A percentile compares a stretch with the other conserved stretches of the same genome.
phyloP scores from a whole-genome alignment of 2,888 invertebrate genomes.

The Sthenelais limicola region DNA sequence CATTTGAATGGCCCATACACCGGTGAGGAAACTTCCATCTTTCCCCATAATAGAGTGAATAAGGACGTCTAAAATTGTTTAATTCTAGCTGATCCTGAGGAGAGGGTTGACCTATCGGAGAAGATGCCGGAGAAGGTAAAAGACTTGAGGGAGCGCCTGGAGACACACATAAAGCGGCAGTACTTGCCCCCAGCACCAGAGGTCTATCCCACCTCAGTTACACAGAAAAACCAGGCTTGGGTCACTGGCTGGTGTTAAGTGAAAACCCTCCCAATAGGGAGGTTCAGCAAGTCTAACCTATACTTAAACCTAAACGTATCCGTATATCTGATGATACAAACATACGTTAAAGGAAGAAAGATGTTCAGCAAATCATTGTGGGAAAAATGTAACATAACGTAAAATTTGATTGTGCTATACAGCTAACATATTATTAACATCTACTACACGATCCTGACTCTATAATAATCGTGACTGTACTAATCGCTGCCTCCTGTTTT shows the following conservation, averaged over 20 bases:
- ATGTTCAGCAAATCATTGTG: too few species aligned
- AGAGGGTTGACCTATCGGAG: background rate
- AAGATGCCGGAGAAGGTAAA: conserved; percentile 3
- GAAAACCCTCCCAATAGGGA: too few species aligned
- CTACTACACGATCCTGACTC: too few species aligned
- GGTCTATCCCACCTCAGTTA: background rate
- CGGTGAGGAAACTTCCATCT: background rate
- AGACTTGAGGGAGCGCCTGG: background rate
- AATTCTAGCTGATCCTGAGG: conserved; percentile 7
- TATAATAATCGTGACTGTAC: too few species aligned
- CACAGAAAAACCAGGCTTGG: conserved; percentile 1
- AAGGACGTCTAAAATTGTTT: background rate
- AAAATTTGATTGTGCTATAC: too few species aligned
- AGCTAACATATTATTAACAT: too few species aligned
- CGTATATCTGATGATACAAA: too few species aligned
- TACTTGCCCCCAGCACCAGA: background rate
- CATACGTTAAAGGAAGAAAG: too few species aligned
- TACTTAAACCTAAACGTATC: too few species aligned
- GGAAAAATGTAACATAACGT: too few species aligned
- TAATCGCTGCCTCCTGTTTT: too few species aligned
- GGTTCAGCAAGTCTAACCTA: too few species aligned
- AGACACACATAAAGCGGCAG: background rate
- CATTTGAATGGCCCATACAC: background rate
- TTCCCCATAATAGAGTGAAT: background rate
- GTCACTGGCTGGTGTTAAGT: background rate